Base-by-base conservation (phyloP, 2,113 vertebrate species). In the Eurystomus gularis region DNA sequence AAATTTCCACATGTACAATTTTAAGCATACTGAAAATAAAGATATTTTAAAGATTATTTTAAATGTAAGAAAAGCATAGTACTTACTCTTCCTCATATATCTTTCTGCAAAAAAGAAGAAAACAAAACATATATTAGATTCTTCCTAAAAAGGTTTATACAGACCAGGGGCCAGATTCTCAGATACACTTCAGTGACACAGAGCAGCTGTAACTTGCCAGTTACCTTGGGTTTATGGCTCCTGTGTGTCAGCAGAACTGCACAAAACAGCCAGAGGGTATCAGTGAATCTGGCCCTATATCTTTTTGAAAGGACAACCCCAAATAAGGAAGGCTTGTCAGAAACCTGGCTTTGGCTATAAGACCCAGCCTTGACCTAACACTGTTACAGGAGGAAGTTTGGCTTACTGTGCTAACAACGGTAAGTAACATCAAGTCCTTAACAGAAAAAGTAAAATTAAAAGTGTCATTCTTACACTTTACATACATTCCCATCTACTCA, bases 61-160 rank as follows among this genome's bases (percentile, higher is more conserved):
- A 78, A 10, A 35, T n/a, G 5, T 79, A 51, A 91, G 90, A 95
- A 87, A 91, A 58, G 37, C 48, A 81, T 86, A 83, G 55, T 98
- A 99, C 99, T 99, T 98, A 99, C 99, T 99, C 98, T 97, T 98
- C 97, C 82, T 99, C 98, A 51, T 99, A 99, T 97, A 99, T 99
- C 97, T 98, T 98, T 98, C 99, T 99, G 98, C 90, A 97, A 98
- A 91, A 95, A 85, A 96, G 54, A 97, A 64, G 64, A 95, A 96
- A 95, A 91, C 55, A 95, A 96, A 90, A 52, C 29, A 46, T 18
- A 24, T 7, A 46, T 96, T 97, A 97, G 90, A 87, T 92, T 68
- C 28, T 6, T 73, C 57, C 49, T 62, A 29, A 62, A 78, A 76
- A 66, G 25, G 58, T 93, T 92, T 76, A 29, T 35, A 76, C 54